Evolutionary conservation across 2,888 invertebrate species (phyloP).

Genomic region (Stramonita haemastoma): DNA sequence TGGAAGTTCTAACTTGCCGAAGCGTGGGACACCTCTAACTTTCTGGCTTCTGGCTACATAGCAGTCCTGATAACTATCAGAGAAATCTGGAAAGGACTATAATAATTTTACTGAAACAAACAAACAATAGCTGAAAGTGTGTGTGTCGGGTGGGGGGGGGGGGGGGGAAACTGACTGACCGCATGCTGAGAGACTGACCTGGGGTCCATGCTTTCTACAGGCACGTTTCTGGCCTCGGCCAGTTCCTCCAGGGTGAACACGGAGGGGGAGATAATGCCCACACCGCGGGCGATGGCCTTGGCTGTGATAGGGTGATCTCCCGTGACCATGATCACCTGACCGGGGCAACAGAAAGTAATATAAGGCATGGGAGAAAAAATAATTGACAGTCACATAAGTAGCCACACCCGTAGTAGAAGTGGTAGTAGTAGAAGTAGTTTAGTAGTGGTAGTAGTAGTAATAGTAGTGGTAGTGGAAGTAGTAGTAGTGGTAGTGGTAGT

Average conservation of each 20-base stretch:
- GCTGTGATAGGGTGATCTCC: constrained; percentile 53
- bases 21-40: no score
- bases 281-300: constrained; percentile 49
- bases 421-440: no score
- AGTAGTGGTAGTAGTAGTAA: no score
- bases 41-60: no score
- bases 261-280: constrained; percentile 48
- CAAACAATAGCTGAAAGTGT: neutral
- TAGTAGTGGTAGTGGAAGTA: no score
- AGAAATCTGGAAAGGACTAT: no score
- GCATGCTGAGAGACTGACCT: constrained; percentile 52
- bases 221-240: constrained; percentile 28
- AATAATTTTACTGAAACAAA: neutral
- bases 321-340: constrained; percentile 52
- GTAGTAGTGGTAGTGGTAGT: no score
- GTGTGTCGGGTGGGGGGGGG: neutral
- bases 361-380: neutral
- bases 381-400: neutral
- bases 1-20: no score
- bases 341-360: no score
- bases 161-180: neutral
- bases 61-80: no score
- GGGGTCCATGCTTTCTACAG: constrained; percentile 72
- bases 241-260: constrained; percentile 45
- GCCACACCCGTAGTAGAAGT: no score